Evolutionary conservation across 2,797 vertebrate genomes (phyloP), one percentile per base, ranked within the genome.

Genomic region (Falco peregrinus): DNA sequence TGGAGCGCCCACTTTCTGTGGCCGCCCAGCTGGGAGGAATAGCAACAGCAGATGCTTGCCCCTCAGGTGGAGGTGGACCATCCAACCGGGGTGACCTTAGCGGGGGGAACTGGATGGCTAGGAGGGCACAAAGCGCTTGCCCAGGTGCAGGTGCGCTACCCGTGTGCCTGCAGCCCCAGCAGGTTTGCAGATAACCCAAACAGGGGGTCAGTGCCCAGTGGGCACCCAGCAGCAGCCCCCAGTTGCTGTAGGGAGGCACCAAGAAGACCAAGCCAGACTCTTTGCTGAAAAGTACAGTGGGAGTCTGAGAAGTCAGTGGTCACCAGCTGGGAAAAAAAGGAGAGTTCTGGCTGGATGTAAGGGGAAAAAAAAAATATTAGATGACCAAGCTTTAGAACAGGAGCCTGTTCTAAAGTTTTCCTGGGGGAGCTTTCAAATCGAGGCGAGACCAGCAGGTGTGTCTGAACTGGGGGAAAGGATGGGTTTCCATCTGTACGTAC

Each of bases 121-220:
- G 16, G 74, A 37, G 25, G 16, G 22, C 29, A 47, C 22, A 56
- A 57, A 90, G 13, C 0, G 5, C 43, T 33, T 39, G 75, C 35
- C 51, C 73, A 35, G 57, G 63, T 33, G 76, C 48, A 21, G 57
- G 43, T 37, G 74, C 1, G 4, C 33, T 56, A 5, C 19, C 41
- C 28, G 1, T 3, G 28, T 11, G 22, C n/a, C 60, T 48, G 47
- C 26, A n/a, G 4, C 31, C 37, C 59, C 37, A 13, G 56, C n/a
- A 18, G 20, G 31, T 25, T 2, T 54, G 63, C 0, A 0, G 59
- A 15, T 56, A 64, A 47, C 25, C 18, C 19, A 4, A 31, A 4
- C 14, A 11, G 39, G 53, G 67, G 37, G 16, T 9, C 29, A 5
- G 5, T 26, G 63, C 33, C 24, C 1, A 0, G 0, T 6, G 31